Conservation (phyloP, 2,888 invertebrate species). For the Ophion ventricosus region DNA sequence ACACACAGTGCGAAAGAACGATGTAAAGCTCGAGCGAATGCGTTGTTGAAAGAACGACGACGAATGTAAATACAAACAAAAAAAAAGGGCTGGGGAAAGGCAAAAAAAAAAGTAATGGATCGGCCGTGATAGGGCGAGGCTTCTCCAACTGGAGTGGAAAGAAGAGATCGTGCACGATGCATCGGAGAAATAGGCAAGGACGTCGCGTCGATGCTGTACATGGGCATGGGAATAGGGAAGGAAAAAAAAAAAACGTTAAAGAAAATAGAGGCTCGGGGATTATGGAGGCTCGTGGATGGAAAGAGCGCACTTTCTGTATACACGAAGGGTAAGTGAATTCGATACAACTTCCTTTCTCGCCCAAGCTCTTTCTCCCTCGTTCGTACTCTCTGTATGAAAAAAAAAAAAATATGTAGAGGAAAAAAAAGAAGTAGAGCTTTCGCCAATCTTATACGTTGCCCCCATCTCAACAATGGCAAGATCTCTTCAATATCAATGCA, state of each 20-base stretch:
- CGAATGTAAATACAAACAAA: slow-evolving; percentile 20
- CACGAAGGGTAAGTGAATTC: slow-evolving; percentile 55
- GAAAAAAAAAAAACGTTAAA: background rate
- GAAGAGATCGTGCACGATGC: background rate
- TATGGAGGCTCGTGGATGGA: slow-evolving; percentile 21
- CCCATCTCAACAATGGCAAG: background rate
- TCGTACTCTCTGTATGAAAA: slow-evolving; percentile 23
- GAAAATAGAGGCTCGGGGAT: slow-evolving; percentile 1
- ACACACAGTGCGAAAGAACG: background rate
- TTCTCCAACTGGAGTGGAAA: slow-evolving; percentile 12
- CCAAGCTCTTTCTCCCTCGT: background rate
- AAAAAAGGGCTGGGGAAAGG: background rate
- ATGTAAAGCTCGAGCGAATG: slow-evolving; percentile 7
- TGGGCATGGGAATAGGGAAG: background rate
- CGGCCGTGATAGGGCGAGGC: slow-evolving; percentile 12
- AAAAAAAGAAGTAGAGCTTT: background rate
- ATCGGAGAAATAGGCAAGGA: background rate
- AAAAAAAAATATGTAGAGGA: slow-evolving; percentile 28
- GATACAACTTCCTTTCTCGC: slow-evolving; percentile 31
- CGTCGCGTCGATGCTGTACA: background rate
- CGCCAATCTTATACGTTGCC: background rate
- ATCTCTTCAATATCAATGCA: background rate
- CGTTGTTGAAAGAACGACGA: slow-evolving; percentile 23
- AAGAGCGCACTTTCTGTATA: background rate
- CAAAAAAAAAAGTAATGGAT: slow-evolving; percentile 36